A percentile compares a stretch with the other conserved stretches of the same genome.
phyloP scores from a whole-genome alignment of 2,888 invertebrate species.

The Dioctria linearis region DNA sequence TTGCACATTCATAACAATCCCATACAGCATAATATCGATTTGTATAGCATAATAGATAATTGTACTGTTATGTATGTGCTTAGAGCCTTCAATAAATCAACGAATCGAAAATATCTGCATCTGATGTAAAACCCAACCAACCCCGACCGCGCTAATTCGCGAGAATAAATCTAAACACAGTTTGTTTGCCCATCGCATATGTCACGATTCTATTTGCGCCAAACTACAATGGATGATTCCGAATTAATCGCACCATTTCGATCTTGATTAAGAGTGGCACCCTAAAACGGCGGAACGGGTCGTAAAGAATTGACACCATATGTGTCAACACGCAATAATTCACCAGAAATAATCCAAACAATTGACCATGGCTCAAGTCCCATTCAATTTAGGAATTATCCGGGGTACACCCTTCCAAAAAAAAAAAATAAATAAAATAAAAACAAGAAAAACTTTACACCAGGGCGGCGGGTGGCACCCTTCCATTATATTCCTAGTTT shows the following conservation, averaged over 20 bases:
- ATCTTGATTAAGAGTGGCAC: constrained; percentile 37
- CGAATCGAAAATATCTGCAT: neutral
- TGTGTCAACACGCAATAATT: constrained; percentile 72
- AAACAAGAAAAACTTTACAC: neutral
- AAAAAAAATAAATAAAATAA: too few species aligned
- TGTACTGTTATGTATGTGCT: too few species aligned
- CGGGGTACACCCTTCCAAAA: constrained; percentile 12
- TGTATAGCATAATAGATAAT: too few species aligned
- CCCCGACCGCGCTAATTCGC: neutral
- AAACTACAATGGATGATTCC: constrained; percentile 41
- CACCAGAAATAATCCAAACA: constrained; percentile 71
- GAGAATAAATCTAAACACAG: constrained; percentile 18
- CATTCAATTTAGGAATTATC: constrained; percentile 29
- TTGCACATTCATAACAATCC: neutral
- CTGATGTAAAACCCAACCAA: neutral
- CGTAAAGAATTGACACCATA: constrained; percentile 69
- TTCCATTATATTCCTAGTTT: neutral
- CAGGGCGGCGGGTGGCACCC: constrained; percentile 13
- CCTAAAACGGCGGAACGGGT: constrained; percentile 2
- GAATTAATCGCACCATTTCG: constrained; percentile 50
- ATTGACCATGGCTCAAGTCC: constrained; percentile 65
- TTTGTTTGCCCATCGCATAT: constrained; percentile 45
- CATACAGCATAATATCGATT: too few species aligned
- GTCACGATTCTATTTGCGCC: constrained; percentile 44
- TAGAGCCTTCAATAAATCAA: too few species aligned